These are phyloP conservation scores for Hippoglossus hippoglossus DNA, from an alignment of 2,797 vertebrate genomes.

Conservation along the genomic window DNA sequence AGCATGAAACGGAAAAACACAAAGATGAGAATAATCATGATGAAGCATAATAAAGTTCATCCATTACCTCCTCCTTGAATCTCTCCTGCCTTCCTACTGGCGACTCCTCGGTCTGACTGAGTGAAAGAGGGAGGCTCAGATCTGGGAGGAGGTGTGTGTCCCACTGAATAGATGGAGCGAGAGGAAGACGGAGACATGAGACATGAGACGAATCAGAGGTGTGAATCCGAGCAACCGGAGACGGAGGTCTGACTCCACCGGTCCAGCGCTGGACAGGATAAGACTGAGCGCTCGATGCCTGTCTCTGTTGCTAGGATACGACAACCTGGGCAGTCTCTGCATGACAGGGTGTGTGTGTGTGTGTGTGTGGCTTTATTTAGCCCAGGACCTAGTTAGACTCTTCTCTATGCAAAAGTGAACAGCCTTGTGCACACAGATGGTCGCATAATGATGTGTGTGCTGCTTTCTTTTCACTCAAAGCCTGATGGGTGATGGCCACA, in stretches of 20 bases:
- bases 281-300: constrained; percentile 54
- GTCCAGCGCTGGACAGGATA: constrained; percentile 48
- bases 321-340: constrained; percentile 67
- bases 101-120: constrained; percentile 36
- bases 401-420: constrained; percentile 6
- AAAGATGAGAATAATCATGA: neutral
- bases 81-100: constrained; percentile 13
- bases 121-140: constrained; percentile 24
- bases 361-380: constrained; percentile 43
- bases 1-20: neutral
- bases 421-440: constrained; percentile 1
- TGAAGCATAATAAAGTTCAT: neutral
- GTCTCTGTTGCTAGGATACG: constrained; percentile 87
- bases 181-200: neutral
- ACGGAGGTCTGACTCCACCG: constrained; percentile 38
- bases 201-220: neutral
- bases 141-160: neutral
- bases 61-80: constrained; percentile 36
- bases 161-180: constrained; percentile 9
- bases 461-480: neutral
- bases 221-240: constrained; percentile 17
- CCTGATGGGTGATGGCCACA: constrained; percentile 10
- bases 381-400: constrained; percentile 29
- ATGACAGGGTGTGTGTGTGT: constrained; percentile 30
- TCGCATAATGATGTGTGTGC: neutral